These are phyloP conservation scores for Tanaodytes sp. DNA, from an alignment of 2,888 invertebrate species.

Conservation along the genomic window DNA sequence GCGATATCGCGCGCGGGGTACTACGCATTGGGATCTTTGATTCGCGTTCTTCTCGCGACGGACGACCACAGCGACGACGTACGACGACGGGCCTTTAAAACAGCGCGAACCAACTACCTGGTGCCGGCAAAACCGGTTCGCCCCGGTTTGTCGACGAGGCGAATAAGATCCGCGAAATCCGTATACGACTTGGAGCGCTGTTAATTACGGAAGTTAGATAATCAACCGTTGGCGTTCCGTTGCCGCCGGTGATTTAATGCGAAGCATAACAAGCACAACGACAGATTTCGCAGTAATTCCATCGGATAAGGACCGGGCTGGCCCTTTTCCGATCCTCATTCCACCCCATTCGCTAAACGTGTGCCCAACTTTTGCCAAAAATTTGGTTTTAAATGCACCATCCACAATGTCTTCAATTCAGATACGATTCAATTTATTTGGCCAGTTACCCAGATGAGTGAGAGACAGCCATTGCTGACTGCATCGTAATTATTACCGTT, in stretches of 20 bases:
- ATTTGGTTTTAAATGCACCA: too few species aligned
- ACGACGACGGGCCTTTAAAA: constrained; percentile 47
- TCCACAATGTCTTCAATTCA: too few species aligned
- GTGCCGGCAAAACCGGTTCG: constrained; percentile 50
- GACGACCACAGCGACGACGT: constrained; percentile 32
- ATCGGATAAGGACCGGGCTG: constrained; percentile 32
- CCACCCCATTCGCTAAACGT: constrained; percentile 25
- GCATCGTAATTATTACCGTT: too few species aligned
- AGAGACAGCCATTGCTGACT: too few species aligned
- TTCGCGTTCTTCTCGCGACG: constrained; percentile 62
- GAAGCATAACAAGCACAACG: constrained; percentile 48
- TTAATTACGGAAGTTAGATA: constrained; percentile 56
- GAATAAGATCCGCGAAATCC: constrained; percentile 45
- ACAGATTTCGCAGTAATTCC: constrained; percentile 46
- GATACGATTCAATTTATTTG: too few species aligned
- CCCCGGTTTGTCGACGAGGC: constrained; percentile 15
- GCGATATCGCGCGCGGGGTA: constrained; percentile 40
- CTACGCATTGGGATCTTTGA: constrained; percentile 57
- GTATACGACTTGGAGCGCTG: constrained; percentile 48
- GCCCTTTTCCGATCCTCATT: constrained; percentile 32
- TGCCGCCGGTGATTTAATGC: constrained; percentile 51
- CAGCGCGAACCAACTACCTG: constrained; percentile 46
- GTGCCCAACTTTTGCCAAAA: constrained; percentile 9
- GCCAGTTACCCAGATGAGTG: too few species aligned
- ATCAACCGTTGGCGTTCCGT: constrained; percentile 46